Conservation (phyloP, 2,888 invertebrate species). For the Chironomus riparius region DNA sequence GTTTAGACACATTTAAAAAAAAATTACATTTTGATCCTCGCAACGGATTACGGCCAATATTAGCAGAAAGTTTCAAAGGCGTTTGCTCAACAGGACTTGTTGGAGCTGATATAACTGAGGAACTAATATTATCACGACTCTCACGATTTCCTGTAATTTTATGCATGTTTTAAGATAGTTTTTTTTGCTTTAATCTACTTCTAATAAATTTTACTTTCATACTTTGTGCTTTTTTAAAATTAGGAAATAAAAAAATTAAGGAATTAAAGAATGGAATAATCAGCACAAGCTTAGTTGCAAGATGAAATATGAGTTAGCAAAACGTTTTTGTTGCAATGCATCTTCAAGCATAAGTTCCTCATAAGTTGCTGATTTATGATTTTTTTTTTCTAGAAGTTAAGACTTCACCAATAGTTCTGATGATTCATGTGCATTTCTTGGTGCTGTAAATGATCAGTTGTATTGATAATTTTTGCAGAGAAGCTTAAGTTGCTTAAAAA, state of each 20-base stretch:
- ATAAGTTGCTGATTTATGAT: no score
- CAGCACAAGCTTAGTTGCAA: not conserved
- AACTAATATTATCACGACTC: constrained; percentile 35
- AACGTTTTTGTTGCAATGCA: not conserved
- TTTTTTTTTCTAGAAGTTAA: no score
- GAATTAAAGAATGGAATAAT: not conserved
- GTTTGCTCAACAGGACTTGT: constrained; percentile 60
- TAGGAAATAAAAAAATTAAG: not conserved
- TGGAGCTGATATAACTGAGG: constrained; percentile 48
- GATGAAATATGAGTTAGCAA: not conserved
- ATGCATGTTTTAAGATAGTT: not conserved
- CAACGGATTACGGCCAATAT: constrained; percentile 65
- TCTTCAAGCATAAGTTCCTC: no score
- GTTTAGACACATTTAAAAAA: constrained; percentile 32
- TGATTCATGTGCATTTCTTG: no score
- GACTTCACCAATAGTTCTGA: no score
- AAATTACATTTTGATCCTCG: constrained; percentile 74
- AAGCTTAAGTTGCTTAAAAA: no score
- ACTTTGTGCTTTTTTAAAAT: not conserved
- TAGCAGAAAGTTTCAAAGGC: constrained; percentile 32
- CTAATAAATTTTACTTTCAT: not conserved
- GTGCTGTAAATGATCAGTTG: no score
- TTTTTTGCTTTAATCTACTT: not conserved
- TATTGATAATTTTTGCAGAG: no score
- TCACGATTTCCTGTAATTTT: constrained; percentile 26